phyloP scores from a whole-genome alignment of 2,113 vertebrate species.

The Stictonetta naevosa region DNA sequence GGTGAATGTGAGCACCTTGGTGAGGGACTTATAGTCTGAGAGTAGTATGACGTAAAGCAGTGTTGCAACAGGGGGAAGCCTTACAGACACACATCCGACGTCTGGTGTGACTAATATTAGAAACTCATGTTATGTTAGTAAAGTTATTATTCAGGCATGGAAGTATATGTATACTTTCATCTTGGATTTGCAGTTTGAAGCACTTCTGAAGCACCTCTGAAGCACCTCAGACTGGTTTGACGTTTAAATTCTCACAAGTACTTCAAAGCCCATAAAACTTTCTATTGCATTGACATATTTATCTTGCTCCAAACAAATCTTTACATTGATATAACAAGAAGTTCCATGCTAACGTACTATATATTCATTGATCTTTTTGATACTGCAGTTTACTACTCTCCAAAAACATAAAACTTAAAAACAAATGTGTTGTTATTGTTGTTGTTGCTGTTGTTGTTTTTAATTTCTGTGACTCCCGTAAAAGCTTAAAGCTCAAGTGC shows the following conservation, averaged over 20 bases:
- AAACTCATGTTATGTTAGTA: neutral
- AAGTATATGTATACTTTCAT: neutral
- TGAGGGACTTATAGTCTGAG: neutral
- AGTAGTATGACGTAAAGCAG: neutral
- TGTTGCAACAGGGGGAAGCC: accelerated
- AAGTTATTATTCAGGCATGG: neutral
- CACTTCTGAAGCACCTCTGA: neutral
- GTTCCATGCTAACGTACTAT: neutral
- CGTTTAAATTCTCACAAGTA: neutral
- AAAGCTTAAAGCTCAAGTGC: neutral
- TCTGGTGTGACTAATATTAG: neutral
- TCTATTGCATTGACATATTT: neutral
- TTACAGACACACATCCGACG: neutral
- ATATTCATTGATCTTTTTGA: neutral
- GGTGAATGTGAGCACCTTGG: neutral
- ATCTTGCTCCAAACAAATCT: neutral
- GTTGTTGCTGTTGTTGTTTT: neutral
- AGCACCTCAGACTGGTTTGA: neutral
- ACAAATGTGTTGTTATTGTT: neutral
- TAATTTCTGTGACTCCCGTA: neutral
- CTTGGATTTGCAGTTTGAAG: neutral
- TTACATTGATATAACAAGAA: neutral
- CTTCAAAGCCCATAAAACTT: neutral
- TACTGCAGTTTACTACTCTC: neutral
- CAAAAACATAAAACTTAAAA: neutral